Base-by-base conservation (phyloP, 2,888 invertebrate species). In the Cephus sareptanus region DNA sequence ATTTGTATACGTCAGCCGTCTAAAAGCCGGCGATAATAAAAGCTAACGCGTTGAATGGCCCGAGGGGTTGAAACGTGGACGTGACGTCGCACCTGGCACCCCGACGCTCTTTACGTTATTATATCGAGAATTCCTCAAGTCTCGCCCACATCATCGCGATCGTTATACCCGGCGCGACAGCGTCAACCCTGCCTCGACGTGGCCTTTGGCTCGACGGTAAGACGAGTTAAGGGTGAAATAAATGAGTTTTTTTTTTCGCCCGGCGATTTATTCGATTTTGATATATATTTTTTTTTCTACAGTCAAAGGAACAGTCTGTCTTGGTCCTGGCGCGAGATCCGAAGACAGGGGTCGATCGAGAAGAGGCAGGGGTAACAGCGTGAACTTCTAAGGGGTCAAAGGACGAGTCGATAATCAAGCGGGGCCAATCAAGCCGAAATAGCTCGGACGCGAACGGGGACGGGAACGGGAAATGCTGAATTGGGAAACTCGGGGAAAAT, bases 31-130 rank as follows among this genome's bases (percentile, higher is more conserved):
- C 78, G 78, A 78, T 78, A 78, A 78, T 78, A 78, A 75, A 75
- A 78, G 78, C 78, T 78, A 78, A 78, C 78, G 75, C 78, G 73
- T 56, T 78, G 78, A 78, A 78, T 75, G 75, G 75, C 35, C 34
- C 30, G 75, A 69, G 75, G 75, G 35, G 40, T 40, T 71, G 73
- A 75, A 73, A 75, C 56, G 40, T 40, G 56, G 73, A 34, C 75
- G 75, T 78, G 78, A 78, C 78, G 78, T 78, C 75, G 78, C 78
- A 78, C 78, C 78, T 78, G 78, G 78, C 75, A 78, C 77, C 77
- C 73, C 71, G 77, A 69, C 69, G 74, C 77, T 75, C 70, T 70
- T 70, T 70, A 70, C 70, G 70, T 70, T 70, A 70, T 70, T 70
- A 70, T 70, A 70, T 70, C 70, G 30, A 70, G 70, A 70, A 33